Evolutionary conservation across 2,888 invertebrate genomes (phyloP).

Genomic region (Mimas tiliae): DNA sequence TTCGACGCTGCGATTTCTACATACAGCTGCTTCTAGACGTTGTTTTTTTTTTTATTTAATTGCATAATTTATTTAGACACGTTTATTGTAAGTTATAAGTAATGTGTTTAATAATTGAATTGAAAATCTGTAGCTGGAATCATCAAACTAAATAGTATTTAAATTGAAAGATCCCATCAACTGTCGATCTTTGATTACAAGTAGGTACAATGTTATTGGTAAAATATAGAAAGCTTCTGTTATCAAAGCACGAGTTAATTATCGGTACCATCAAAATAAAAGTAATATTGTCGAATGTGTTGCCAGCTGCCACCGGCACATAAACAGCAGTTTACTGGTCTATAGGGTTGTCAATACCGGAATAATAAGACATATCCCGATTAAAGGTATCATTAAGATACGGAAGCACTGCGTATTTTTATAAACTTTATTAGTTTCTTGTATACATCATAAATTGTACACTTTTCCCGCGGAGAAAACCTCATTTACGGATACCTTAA

Average conservation of each 20-base stretch:
- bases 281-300: background rate
- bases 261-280: constrained; percentile 3
- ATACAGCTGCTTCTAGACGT: no score
- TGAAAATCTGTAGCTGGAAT: no score
- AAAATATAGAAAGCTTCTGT: background rate
- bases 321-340: background rate
- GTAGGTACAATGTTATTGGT: background rate
- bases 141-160: background rate
- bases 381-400: background rate
- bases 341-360: background rate
- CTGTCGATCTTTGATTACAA: background rate
- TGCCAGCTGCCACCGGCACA: background rate
- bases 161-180: background rate
- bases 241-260: constrained; percentile 3
- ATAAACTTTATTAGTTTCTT: no score
- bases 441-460: no score
- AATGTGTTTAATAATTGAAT: no score
- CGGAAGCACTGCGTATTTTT: no score
- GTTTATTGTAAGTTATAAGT: no score
- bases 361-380: background rate
- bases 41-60: no score
- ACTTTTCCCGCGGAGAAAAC: no score
- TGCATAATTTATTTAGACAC: no score
- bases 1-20: no score
- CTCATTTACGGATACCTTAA: no score